Conservation (phyloP, 2,113 vertebrate species). For the Numenius arquata region DNA sequence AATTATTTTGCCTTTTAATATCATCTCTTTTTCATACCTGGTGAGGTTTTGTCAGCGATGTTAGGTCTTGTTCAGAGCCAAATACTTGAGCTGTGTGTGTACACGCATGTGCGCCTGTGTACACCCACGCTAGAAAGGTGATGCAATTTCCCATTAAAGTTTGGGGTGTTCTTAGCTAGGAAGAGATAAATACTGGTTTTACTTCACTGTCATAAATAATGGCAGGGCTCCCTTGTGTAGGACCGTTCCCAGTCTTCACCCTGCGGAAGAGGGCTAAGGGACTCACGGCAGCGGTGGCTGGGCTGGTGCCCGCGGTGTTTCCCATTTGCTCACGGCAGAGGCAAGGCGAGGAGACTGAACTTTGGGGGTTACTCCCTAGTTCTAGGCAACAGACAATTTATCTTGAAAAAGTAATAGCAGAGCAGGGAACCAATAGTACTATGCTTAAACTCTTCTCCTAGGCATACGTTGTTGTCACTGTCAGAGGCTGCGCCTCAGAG, state of each 20-base stretch:
- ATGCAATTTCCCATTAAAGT: slow-evolving; percentile 32
- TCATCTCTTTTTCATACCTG: neutral
- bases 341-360: neutral
- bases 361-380: neutral
- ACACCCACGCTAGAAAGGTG: slow-evolving; percentile 36
- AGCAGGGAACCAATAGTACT: neutral
- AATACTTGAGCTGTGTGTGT: slow-evolving; percentile 28
- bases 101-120: neutral
- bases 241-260: neutral
- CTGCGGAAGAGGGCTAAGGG: neutral
- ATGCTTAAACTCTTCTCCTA: neutral
- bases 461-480: neutral
- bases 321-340: neutral
- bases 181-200: neutral
- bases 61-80: slow-evolving; percentile 32
- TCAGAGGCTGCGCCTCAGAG: neutral
- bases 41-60: neutral
- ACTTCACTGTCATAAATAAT: neutral
- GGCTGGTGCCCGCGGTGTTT: neutral
- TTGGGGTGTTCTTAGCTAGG: neutral
- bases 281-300: neutral
- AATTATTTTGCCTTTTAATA: slow-evolving; percentile 2
- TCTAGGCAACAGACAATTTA: neutral
- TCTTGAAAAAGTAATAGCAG: neutral
- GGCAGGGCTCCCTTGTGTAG: neutral